Base-by-base conservation (phyloP, 2,888 invertebrate species). In the Cerceris rybyensis region DNA sequence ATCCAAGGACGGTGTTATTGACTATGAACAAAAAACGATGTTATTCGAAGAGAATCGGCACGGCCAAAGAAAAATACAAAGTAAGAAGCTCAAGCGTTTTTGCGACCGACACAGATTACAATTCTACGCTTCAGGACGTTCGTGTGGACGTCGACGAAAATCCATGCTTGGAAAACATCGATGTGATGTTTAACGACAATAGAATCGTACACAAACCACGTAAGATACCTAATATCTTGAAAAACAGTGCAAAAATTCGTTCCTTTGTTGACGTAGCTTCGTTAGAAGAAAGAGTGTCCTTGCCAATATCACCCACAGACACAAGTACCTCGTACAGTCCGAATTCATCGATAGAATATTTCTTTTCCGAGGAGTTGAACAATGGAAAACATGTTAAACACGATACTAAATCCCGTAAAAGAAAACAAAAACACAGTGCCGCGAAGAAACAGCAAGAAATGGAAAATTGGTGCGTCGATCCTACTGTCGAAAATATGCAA, bases 221-320 rank as follows among this genome's bases (percentile, higher is more conserved):
- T 17, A 79, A 14, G 61, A 7, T 84, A 39, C 84, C 84, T 16
- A 84, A 77, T 63, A 84, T 84, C 16, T 70, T 84, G 17, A 84
- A 78, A 57, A 78, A 11, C 17, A 70, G 13, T 43, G 41, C 39
- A n/a, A 82, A 57, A 11, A 13, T 8, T 5, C 41, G 42, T 6
- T 73, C 11, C 52, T 28, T n/a, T 13, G 7, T n/a, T 54, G 2
- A 59, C 39, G 0, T 14, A 17, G 7, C n/a, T 2, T 13, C 9
- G 14, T 13, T 11, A 17, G 65, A 4, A 11, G 5, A 46, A 11
- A 6, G 11, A n/a, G 17, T 9, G 16, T 46, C 46, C 1, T 11
- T 46, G 8, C 46, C 8, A 8, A 11, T 28, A 28, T 28, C 28
- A 28, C 28, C 4, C 28, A 28, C 28, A 28, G 28, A 28, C 28